Conservation (phyloP, 2,888 invertebrate genomes). For the Sinohyriopsis cumingii region DNA sequence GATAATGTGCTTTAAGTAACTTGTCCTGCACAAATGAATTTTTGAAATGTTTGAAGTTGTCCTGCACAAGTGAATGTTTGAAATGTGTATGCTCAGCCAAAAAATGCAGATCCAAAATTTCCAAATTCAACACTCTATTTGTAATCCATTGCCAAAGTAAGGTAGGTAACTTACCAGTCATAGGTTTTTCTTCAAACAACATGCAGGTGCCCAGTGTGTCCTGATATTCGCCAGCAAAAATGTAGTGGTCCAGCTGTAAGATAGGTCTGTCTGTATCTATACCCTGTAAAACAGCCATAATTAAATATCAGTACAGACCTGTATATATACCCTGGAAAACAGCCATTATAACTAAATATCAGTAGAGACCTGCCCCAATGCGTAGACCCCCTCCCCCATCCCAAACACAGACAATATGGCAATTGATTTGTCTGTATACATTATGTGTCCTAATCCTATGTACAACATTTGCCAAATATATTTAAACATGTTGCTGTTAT, state of each 20-base stretch:
- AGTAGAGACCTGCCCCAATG: slow-evolving; percentile 13
- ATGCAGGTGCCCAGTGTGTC: slow-evolving; percentile 60
- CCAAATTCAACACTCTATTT: no score
- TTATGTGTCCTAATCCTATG: no score
- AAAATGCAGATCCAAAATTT: no score
- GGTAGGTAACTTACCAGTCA: no score
- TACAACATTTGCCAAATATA: no score
- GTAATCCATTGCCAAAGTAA: no score
- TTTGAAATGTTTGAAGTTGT: not conserved
- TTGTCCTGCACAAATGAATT: not conserved
- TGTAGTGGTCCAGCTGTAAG: slow-evolving; percentile 58
- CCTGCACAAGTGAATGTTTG: not conserved
- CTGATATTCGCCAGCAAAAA: slow-evolving; percentile 61
- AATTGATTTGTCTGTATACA: no score
- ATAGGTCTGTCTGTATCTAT: slow-evolving; percentile 60
- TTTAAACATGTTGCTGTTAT: no score
- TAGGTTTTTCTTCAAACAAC: slow-evolving; percentile 46
- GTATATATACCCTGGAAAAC: slow-evolving; percentile 59
- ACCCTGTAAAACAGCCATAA: slow-evolving; percentile 43
- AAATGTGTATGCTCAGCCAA: no score
- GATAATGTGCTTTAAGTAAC: not conserved
- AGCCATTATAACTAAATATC: no score
- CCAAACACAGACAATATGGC: no score
- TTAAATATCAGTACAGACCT: slow-evolving; percentile 5
- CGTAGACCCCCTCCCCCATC: no score